These are phyloP conservation scores for Laspeyria flexula DNA, from an alignment of 2,888 invertebrate species.

Conservation along the genomic window DNA sequence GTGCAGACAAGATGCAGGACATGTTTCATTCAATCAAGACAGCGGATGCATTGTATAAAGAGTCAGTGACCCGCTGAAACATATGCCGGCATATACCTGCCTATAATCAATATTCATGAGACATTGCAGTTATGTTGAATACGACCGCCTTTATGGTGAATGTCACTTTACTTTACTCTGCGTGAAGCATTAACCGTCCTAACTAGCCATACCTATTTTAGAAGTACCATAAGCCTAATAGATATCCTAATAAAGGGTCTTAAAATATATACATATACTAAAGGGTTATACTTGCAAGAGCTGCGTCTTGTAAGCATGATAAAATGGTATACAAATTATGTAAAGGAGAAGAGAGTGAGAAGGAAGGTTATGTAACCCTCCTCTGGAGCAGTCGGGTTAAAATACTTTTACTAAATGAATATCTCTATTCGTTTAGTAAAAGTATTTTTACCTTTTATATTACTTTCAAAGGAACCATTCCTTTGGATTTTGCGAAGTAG, in stretches of 20 bases:
- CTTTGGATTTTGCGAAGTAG: too few species aligned
- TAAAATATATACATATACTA: not conserved
- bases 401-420: too few species aligned
- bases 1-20: slow-evolving; percentile 48
- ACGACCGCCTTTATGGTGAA: slow-evolving; percentile 45
- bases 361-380: too few species aligned
- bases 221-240: slow-evolving; percentile 34
- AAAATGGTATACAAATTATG: not conserved
- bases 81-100: slow-evolving; percentile 48
- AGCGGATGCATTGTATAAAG: slow-evolving; percentile 58
- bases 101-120: slow-evolving; percentile 57
- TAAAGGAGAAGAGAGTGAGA: too few species aligned
- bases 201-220: slow-evolving; percentile 38
- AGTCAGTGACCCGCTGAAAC: slow-evolving; percentile 58
- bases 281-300: slow-evolving; percentile 5
- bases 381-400: too few species aligned
- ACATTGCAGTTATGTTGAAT: slow-evolving; percentile 46
- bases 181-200: slow-evolving; percentile 38
- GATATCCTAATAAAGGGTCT: slow-evolving; percentile 21
- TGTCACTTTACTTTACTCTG: slow-evolving; percentile 45
- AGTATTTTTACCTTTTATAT: too few species aligned
- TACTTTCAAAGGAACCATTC: too few species aligned
- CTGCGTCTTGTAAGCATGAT: not conserved
- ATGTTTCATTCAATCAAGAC: slow-evolving; percentile 74
- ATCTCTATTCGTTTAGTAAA: too few species aligned